These are phyloP conservation scores for Drosophila anomelani DNA, from an alignment of 2,888 invertebrate genomes.

Conservation along the genomic window DNA sequence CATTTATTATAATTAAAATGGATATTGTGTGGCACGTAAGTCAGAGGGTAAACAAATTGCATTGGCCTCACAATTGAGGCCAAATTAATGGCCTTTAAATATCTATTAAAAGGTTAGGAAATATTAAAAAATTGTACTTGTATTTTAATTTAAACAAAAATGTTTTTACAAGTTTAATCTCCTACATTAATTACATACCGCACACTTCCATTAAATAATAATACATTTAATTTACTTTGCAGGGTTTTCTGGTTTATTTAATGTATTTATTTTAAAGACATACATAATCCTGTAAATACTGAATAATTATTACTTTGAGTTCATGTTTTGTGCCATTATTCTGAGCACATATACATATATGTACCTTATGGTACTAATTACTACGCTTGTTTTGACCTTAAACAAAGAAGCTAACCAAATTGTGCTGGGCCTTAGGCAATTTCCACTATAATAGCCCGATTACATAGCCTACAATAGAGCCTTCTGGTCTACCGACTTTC, in stretches of 20 bases:
- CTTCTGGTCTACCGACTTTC: slow-evolving; percentile 4
- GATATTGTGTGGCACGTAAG: slow-evolving; percentile 1
- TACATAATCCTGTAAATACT: background rate
- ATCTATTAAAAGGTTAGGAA: background rate
- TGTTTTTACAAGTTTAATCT: too few relatives aligned
- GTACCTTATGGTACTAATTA: background rate
- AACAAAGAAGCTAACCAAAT: slow-evolving; percentile 18
- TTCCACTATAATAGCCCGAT: slow-evolving; percentile 15
- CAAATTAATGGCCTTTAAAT: background rate
- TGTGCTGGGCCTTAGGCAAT: slow-evolving; percentile 26
- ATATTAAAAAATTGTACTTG: background rate
- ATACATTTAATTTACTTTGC: background rate
- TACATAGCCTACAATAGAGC: slow-evolving; percentile 8
- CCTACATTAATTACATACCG: background rate
- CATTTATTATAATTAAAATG: slow-evolving; percentile 41
- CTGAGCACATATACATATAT: too few relatives aligned
- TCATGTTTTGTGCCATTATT: background rate
- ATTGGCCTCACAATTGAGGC: slow-evolving; percentile 1
- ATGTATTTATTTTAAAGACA: background rate
- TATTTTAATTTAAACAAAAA: background rate
- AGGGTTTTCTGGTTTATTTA: background rate
- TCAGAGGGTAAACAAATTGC: slow-evolving; percentile 29
- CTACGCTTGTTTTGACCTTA: background rate
- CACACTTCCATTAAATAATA: too few relatives aligned
- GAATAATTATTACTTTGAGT: background rate